Conservation (phyloP, 1,140 invertebrate genomes). For the Eriocheir sinensis region DNA sequence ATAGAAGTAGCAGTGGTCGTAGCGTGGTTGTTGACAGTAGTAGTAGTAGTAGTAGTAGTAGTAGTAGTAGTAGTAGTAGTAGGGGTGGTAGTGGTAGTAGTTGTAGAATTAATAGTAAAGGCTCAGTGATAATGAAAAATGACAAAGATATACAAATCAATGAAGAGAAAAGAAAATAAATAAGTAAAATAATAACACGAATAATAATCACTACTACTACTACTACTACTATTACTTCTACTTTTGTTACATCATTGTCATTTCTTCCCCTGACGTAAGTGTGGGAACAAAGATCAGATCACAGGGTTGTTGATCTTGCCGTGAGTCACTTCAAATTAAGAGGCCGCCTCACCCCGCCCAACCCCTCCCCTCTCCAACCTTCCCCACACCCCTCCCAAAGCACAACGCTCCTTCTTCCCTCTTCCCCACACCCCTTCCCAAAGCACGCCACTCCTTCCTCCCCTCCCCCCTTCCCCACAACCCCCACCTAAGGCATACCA, state of each 20-base stretch:
- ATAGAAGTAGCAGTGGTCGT: no score
- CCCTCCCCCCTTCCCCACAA: constrained; percentile 19
- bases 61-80: constrained; percentile 27
- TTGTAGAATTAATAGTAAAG: background rate
- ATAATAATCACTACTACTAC: background rate
- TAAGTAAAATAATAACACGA: background rate
- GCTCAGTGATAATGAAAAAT: background rate
- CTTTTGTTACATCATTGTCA: background rate
- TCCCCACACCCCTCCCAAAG: no score
- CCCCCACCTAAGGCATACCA: background rate
- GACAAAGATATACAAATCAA: background rate
- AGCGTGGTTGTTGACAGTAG: background rate
- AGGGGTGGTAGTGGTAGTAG: constrained; percentile 7
- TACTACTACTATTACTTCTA: no score
- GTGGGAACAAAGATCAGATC: no score
- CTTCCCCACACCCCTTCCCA: background rate
- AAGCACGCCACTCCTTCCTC: background rate
- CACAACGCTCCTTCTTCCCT: constrained; percentile 8
- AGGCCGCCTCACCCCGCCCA: no score
- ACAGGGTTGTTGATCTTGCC: no score
- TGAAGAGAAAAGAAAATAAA: background rate
- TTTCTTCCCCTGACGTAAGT: no score
- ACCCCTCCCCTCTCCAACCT: no score
- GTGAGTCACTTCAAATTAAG: no score
- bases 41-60: constrained; percentile 28